Evolutionary conservation across 2,888 invertebrate genomes (phyloP), one percentile per base, ranked within the genome.

Genomic region (Rutpela maculata): DNA sequence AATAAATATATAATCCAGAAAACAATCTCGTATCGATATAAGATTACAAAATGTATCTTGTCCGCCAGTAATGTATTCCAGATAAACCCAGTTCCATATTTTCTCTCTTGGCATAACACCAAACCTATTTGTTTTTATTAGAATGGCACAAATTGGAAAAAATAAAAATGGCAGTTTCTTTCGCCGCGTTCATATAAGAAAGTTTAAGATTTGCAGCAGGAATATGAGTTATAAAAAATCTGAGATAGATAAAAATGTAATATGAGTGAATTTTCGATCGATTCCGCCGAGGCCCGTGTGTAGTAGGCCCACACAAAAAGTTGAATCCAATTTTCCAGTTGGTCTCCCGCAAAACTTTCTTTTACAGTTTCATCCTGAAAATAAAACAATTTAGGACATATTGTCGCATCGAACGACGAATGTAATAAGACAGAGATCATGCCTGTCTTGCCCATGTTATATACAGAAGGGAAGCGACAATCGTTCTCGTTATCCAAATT

Each of bases 301-400:
- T 78, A 75, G 74, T 60, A 71, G 76, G n/a, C n/a, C 55, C 77
- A 78, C 80, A 77, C 83, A 87, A 88, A 87, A 88, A 88, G 85
- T 88, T 86, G 87, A 86, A 88, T 88, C 87, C 88, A 88, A 88
- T 88, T 88, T 88, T 88, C 88, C 87, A 86, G 85, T 85, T 86
- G 87, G 87, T 85, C 84, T 87, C 85, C 84, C 85, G 83, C 87
- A 84, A 86, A 88, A 88, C 86, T 88, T 88, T 87, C 86, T 86
- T 87, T 87, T 85, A 85, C 86, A 85, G 84, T 86, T 86, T 84
- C 85, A 83, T 85, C 81, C 73, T 78, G 84, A 85, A 87, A 87
- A 88, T 88, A 88, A 88, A 88, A 87, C 87, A 88, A 88, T 88
- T 87, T 86, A 78, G 84, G 83, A 86, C 87, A 85, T 87, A 87